Evolutionary conservation across 2,113 vertebrate genomes (phyloP).

Genomic region (Pholis gunnellus): DNA sequence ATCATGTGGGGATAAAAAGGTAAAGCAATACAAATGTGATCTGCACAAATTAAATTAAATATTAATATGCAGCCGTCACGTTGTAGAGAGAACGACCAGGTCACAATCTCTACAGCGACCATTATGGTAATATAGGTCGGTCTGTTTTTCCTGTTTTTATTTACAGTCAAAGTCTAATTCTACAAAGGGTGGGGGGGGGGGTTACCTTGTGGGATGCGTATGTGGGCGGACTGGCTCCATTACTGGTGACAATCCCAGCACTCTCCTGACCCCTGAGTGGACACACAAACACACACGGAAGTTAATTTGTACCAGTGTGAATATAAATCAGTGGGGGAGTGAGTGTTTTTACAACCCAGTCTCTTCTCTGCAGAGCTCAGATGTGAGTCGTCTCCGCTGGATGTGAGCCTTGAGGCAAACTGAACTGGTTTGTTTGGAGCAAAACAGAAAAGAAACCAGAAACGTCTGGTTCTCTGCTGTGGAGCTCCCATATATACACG

Average conservation of each 20-base stretch:
- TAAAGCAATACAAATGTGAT: too few relatives aligned
- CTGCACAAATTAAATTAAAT: not conserved
- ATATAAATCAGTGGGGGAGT: not conserved
- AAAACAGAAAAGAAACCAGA: not conserved
- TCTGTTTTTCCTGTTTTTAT: not conserved
- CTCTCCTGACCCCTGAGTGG: conserved; percentile 94
- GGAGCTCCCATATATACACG: conserved; percentile 65
- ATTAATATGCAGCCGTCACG: not conserved
- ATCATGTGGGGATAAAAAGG: not conserved
- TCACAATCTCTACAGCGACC: not conserved
- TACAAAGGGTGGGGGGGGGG: not conserved
- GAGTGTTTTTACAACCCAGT: not conserved
- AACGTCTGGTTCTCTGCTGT: conserved; percentile 39
- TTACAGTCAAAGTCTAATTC: not conserved
- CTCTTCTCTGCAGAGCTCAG: not conserved
- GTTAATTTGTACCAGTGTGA: not conserved
- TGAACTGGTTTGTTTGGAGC: conserved; percentile 71
- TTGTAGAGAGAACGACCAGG: not conserved
- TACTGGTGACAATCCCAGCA: conserved; percentile 95
- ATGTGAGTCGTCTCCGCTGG: conserved; percentile 4
- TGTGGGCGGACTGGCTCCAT: conserved; percentile 89
- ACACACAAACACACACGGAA: conserved; percentile 48
- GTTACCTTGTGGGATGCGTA: conserved; percentile 95
- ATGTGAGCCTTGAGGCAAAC: conserved; percentile 51
- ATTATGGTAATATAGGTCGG: not conserved